Evolutionary conservation across 2,113 vertebrate species (phyloP), one percentile per base, ranked within the genome.

Genomic region (Rousettus leschenaultii): DNA sequence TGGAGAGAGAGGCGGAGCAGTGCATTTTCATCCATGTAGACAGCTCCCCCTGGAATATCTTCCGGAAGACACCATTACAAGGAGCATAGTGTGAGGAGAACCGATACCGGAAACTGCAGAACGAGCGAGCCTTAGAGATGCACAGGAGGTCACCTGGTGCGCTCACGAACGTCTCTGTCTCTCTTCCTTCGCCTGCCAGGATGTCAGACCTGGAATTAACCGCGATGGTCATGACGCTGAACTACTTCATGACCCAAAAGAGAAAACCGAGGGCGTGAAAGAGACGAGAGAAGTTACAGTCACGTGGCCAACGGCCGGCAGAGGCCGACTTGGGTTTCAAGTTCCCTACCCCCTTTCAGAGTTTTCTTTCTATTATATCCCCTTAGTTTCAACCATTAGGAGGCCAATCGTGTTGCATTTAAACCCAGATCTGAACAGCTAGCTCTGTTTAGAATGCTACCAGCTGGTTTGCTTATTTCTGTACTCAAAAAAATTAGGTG

Each of bases 381-480:
- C 55, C 77, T 38, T 38, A 38, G 13, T 70, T 79, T 65, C 63
- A 14, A 55, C 2, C 33, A 40, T 16, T 18, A n/a, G 83, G 33
- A 61, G 65, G 30, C 57, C 57, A 77, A 28, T 7, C 4, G 3
- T 22, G 22, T 30, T 48, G 33, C 4, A 7, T n/a, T 57, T 40
- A 51, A 86, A 66, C n/a, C 8, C 75, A 38, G 79, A 35, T 57
- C 84, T 40, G 71, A 75, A 28, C n/a, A 68, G 22, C 40, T 85
- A 68, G 22, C 40, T 85, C 86, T 83, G 53, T 83, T 88, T 86
- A 78, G 66, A 51, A 94, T 9, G 63, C 33, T 65, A 10, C 84
- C 73, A 97, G 80, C 8, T 91, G 96, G 95, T n/a, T 43, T 53
- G 91, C 94, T 89, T 97, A 95, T 96, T 97, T 80, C 24, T 82